phyloP scores from a whole-genome alignment of 2,113 vertebrate genomes.

The Anser brachyrhynchus region DNA sequence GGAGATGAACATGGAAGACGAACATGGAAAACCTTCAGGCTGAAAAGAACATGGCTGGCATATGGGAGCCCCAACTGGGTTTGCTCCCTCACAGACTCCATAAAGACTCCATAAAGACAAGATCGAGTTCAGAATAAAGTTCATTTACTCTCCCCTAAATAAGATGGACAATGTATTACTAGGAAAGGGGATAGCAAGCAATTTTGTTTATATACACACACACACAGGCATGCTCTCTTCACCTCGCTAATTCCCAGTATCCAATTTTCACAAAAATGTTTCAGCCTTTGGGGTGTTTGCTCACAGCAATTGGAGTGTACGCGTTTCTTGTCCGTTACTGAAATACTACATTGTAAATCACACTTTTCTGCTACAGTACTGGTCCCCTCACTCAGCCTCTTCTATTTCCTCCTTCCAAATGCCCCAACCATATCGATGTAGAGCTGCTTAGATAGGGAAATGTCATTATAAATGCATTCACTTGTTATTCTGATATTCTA shows the following conservation, averaged over 20 bases:
- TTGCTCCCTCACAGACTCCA: not conserved
- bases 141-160: not conserved
- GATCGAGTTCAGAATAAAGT: not conserved
- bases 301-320: not conserved
- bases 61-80: not conserved
- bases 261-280: not conserved
- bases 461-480: not conserved
- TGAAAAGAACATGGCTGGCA: not conserved
- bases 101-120: not conserved
- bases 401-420: not conserved
- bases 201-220: not conserved
- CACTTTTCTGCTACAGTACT: not conserved
- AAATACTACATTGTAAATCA: not conserved
- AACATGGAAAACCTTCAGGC: not conserved
- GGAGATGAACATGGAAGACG: not conserved
- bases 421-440: not conserved
- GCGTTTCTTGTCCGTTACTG: not conserved
- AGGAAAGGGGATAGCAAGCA: not conserved
- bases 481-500: not conserved
- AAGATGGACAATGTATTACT: not conserved
- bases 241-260: not conserved
- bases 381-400: not conserved
- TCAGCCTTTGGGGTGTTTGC: not conserved
- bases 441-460: not conserved
- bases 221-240: not conserved